Percentiles rank a stretch among this genome's conserved stretches.
Evolutionary conservation across 2,113 vertebrate species (phyloP).

Genomic region (Hiodon alosoides): DNA sequence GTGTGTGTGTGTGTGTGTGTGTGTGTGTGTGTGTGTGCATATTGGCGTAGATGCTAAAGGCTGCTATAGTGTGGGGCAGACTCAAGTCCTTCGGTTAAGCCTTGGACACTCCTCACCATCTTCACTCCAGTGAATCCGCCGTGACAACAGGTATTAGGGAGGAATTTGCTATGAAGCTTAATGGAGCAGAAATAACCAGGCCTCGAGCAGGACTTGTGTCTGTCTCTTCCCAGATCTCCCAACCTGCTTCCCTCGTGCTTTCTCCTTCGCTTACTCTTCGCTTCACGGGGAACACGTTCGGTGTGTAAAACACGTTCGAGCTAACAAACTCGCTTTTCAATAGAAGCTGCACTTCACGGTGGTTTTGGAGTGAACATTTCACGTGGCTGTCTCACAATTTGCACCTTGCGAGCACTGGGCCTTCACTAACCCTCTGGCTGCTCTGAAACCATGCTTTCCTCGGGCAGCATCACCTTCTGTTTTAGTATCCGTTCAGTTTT

Average conservation of each 20-base stretch:
- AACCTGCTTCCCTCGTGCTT: constrained; percentile 28
- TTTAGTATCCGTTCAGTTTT: too few species aligned
- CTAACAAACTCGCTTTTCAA: too few species aligned
- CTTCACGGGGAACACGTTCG: neutral
- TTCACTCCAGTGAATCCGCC: constrained; percentile 46
- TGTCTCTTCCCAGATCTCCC: constrained; percentile 52
- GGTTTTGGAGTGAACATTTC: neutral
- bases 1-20: neutral
- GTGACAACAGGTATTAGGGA: constrained; percentile 61
- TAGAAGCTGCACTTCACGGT: neutral
- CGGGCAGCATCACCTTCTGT: too few species aligned
- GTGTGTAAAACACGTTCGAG: neutral
- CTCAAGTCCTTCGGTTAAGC: neutral
- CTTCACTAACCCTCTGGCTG: too few species aligned
- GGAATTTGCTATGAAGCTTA: constrained; percentile 52
- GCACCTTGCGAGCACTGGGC: too few species aligned
- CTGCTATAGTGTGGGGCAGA: constrained; percentile 25
- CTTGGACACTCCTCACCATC: constrained; percentile 34
- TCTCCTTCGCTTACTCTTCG: constrained; percentile 14
- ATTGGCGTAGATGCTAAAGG: neutral
- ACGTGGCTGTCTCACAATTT: too few species aligned
- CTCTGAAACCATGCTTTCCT: too few species aligned
- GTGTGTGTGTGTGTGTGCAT: constrained; percentile 26
- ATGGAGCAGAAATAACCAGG: constrained; percentile 58
- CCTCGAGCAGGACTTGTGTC: constrained; percentile 46